Conservation (phyloP, 1,140 invertebrate species). For the Lordiphosa clarofinis region DNA sequence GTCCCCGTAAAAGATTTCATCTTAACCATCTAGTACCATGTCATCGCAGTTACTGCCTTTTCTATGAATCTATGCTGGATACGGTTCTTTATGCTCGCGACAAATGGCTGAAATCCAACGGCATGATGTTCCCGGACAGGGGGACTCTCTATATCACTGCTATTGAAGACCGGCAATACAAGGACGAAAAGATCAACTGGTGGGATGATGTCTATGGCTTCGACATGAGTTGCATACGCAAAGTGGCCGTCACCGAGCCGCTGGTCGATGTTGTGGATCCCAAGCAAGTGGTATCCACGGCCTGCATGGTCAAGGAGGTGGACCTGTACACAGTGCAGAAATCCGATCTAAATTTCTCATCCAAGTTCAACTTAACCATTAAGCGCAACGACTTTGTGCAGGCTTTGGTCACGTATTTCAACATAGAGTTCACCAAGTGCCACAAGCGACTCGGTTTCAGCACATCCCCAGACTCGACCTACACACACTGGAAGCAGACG, state of each 20-base stretch:
- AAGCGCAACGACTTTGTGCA: conserved; percentile 98
- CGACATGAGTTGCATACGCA: conserved; percentile 98
- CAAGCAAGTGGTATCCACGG: conserved; percentile 96
- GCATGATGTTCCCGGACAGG: conserved; percentile 92
- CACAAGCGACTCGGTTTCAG: conserved; percentile 99
- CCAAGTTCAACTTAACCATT: conserved; percentile 92
- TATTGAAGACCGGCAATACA: conserved; percentile 99
- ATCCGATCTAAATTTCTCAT: conserved; percentile 94
- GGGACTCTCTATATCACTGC: conserved; percentile 93
- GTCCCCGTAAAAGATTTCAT: not conserved
- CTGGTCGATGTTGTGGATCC: conserved; percentile 99
- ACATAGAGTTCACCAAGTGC: conserved; percentile 99
- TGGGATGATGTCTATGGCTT: conserved; percentile 99
- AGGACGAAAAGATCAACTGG: conserved; percentile 99
- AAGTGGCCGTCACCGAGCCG: conserved; percentile 98
- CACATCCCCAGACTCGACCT: conserved; percentile 97
- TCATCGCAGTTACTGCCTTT: conserved; percentile 88
- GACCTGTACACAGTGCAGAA: conserved; percentile 98
- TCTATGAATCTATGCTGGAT: conserved; percentile 98
- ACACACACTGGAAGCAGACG: conserved; percentile 99
- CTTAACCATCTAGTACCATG: not conserved
- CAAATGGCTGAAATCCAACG: conserved; percentile 93
- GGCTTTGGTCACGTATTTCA: conserved; percentile 98
- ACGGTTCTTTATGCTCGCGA: conserved; percentile 96
- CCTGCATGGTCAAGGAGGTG: conserved; percentile 95